Percentiles rank a stretch among this genome's conserved stretches.
phyloP scores from a whole-genome alignment of 1,140 invertebrate genomes.

The Teleopsis dalmanni region DNA sequence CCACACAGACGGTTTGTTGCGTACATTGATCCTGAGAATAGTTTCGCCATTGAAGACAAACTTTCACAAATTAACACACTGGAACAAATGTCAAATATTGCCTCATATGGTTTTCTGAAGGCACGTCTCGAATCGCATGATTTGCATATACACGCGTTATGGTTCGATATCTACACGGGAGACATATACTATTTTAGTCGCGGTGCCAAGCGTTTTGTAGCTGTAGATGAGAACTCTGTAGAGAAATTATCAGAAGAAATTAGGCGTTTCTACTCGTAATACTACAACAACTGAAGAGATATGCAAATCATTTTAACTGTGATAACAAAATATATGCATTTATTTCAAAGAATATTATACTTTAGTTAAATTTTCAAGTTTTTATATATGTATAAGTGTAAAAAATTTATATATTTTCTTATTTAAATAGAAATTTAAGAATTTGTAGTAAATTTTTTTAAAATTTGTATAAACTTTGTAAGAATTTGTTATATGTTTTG shows the following conservation, averaged over 20 bases:
- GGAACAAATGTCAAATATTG: conserved; percentile 89
- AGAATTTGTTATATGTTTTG: no score
- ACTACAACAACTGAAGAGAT: background rate
- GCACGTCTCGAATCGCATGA: conserved; percentile 71
- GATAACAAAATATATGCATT: conserved; percentile 4
- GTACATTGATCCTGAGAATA: conserved; percentile 88
- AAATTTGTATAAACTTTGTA: no score
- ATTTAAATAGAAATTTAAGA: no score
- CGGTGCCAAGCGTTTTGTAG: conserved; percentile 67
- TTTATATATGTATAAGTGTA: no score
- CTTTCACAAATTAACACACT: conserved; percentile 91
- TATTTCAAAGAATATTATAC: no score
- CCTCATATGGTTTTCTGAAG: conserved; percentile 88
- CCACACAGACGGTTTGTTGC: conserved; percentile 81
- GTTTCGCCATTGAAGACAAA: conserved; percentile 84
- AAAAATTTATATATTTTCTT: no score
- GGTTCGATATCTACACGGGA: conserved; percentile 96
- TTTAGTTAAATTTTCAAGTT: no score
- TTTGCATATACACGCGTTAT: conserved; percentile 85
- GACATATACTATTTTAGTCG: conserved; percentile 92
- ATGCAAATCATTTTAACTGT: conserved; percentile 3
- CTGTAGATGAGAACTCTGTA: conserved; percentile 73
- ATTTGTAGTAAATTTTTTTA: no score
- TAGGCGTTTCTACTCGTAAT: conserved; percentile 68
- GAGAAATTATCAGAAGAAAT: conserved; percentile 68